Percentiles rank a stretch among this genome's conserved stretches.
Conservation (phyloP, 2,113 vertebrate genomes). For the Ascaphus truei region DNA sequence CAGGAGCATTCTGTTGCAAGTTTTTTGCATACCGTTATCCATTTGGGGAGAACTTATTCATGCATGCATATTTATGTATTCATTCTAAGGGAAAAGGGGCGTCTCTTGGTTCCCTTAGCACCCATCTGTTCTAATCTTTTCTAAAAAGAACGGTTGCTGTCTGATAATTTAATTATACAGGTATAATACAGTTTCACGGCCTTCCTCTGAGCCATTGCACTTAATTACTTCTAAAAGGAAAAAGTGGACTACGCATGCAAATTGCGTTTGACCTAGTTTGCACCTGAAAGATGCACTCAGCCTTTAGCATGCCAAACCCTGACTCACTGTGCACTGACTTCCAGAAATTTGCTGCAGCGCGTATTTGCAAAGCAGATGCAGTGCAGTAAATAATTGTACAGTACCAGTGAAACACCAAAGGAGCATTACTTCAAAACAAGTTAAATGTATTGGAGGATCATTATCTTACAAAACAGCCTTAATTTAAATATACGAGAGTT, state of each 20-base stretch:
- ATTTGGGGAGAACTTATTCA: too few species aligned
- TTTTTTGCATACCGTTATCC: too few species aligned
- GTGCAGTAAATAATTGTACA: background rate
- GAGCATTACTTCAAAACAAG: background rate
- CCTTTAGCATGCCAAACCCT: conserved; percentile 8
- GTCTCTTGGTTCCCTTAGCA: too few species aligned
- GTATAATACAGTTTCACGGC: too few species aligned
- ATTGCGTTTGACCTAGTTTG: conserved; percentile 17
- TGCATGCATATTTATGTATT: too few species aligned
- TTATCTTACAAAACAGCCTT: background rate
- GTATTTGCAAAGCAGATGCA: background rate
- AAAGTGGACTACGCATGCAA: background rate
- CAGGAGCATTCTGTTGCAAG: too few species aligned
- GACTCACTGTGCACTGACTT: conserved; percentile 14
- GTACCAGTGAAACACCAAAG: background rate
- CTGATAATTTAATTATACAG: too few species aligned
- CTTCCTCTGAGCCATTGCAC: too few species aligned
- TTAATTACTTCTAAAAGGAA: background rate
- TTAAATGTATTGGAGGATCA: background rate
- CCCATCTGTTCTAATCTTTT: too few species aligned
- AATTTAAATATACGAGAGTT: background rate
- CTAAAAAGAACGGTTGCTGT: too few species aligned
- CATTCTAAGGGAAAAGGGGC: too few species aligned
- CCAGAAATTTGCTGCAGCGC: background rate
- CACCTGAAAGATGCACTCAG: conserved; percentile 6